Evolutionary conservation across 2,888 invertebrate species (phyloP).

Genomic region (Melanotus villosus): DNA sequence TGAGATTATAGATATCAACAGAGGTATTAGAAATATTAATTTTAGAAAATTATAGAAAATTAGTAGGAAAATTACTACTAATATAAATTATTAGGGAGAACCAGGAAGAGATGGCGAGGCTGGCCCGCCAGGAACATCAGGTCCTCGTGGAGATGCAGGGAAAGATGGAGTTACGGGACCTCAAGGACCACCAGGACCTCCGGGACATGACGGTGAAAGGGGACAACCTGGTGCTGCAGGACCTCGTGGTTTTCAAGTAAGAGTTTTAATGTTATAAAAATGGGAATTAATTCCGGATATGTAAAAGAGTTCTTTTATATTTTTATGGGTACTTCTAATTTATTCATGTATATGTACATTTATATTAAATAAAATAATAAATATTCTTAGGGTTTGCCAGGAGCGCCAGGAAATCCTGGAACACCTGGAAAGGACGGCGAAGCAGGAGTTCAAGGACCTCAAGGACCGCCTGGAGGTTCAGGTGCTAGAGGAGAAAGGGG

Average conservation of each 20-base stretch:
- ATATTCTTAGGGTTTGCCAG: conserved; percentile 73
- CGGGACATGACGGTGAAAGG: conserved; percentile 81
- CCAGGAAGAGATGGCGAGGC: conserved; percentile 85
- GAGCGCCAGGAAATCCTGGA: conserved; percentile 81
- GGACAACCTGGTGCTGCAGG: conserved; percentile 85
- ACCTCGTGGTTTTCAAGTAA: conserved; percentile 85
- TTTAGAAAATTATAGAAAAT: conserved; percentile 33
- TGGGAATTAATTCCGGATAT: too few species aligned
- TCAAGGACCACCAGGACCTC: conserved; percentile 80
- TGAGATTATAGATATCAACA: too few species aligned
- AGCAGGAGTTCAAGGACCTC: conserved; percentile 77
- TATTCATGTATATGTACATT: too few species aligned
- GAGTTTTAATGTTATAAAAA: conserved; percentile 22
- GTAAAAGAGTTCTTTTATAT: too few species aligned
- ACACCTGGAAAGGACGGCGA: conserved; percentile 87
- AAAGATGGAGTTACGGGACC: conserved; percentile 84
- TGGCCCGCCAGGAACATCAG: conserved; percentile 81
- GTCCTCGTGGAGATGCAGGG: conserved; percentile 85
- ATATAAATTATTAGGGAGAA: conserved; percentile 81
- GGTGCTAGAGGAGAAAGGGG: conserved; percentile 77
- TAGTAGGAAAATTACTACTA: too few species aligned
- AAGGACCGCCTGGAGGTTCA: conserved; percentile 71
- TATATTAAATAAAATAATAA: too few species aligned
- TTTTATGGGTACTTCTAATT: too few species aligned
- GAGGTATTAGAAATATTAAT: too few species aligned